phyloP scores from a whole-genome alignment of 37 sponge, comb jelly and placozoan species.

The Spongilla lacustris region DNA sequence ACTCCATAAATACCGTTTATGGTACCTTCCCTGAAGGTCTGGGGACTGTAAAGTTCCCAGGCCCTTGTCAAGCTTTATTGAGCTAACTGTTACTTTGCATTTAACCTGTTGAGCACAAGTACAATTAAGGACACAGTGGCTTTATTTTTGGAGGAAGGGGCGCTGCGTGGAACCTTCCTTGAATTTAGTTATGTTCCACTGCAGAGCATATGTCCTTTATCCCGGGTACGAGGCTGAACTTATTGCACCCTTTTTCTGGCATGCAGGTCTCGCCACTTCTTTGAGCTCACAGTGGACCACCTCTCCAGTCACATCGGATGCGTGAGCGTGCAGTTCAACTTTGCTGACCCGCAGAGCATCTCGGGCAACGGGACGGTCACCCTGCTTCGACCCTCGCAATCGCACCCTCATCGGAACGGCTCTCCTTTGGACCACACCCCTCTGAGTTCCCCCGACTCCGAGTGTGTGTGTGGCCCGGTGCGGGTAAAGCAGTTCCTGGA shows the following conservation, averaged over 20 bases:
- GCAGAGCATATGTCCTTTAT: not conserved
- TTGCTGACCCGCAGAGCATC: conserved; percentile 37
- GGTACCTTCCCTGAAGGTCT: no score
- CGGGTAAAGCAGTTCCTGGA: conserved; percentile 36
- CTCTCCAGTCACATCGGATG: conserved; percentile 7
- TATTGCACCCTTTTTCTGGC: no score
- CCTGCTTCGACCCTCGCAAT: conserved; percentile 10
- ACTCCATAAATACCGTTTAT: no score
- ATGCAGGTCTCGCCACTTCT: not conserved
- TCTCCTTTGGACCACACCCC: not conserved
- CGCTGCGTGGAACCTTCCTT: no score
- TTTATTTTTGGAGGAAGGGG: no score
- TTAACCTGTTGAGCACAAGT: no score
- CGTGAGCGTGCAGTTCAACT: conserved; percentile 41
- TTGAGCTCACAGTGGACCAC: not conserved
- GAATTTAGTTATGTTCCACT: no score
- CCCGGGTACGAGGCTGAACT: no score
- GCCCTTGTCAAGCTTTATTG: no score
- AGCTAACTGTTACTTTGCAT: no score
- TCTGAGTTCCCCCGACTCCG: not conserved
- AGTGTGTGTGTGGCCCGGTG: conserved; percentile 58
- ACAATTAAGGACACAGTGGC: no score
- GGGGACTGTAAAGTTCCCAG: no score
- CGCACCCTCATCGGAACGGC: not conserved
- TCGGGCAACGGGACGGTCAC: conserved; percentile 25